Evolutionary conservation across 2,888 invertebrate species (phyloP).

Genomic region (Ashinkailepas kermadecensis): DNA sequence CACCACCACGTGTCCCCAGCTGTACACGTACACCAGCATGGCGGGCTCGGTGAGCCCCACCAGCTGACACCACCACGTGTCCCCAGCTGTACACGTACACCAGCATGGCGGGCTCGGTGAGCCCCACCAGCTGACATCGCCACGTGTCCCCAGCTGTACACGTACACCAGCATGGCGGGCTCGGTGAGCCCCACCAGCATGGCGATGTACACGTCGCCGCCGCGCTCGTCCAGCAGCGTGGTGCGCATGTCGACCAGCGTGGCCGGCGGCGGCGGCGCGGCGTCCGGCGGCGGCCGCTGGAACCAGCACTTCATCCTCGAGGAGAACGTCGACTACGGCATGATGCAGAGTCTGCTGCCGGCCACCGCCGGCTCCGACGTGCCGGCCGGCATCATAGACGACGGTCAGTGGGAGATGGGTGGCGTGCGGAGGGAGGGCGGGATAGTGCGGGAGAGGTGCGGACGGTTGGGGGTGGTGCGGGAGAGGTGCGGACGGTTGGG

Average conservation of each 20-base stretch:
- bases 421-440: not conserved
- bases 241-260: not conserved
- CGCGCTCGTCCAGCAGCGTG: slow-evolving; percentile 55
- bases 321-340: slow-evolving; percentile 77
- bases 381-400: slow-evolving; percentile 69
- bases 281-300: slow-evolving; percentile 58
- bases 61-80: not conserved
- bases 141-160: slow-evolving; percentile 64
- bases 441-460: not conserved
- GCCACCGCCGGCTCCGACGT: slow-evolving; percentile 48
- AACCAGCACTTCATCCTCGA: slow-evolving; percentile 80
- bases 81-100: slow-evolving; percentile 85
- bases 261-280: slow-evolving; percentile 24
- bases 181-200: slow-evolving; percentile 82
- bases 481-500: not conserved
- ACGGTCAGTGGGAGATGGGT: slow-evolving; percentile 50
- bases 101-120: slow-evolving; percentile 70
- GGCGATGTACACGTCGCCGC: slow-evolving; percentile 68
- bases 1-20: no score
- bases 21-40: no score
- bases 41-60: no score
- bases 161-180: slow-evolving; percentile 73
- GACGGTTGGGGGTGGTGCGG: not conserved
- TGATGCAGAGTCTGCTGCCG: slow-evolving; percentile 67
- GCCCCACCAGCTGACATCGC: slow-evolving; percentile 60